Evolutionary conservation across 2,888 invertebrate genomes (phyloP), one percentile per base, ranked within the genome.

Genomic region (Arenicola marina): DNA sequence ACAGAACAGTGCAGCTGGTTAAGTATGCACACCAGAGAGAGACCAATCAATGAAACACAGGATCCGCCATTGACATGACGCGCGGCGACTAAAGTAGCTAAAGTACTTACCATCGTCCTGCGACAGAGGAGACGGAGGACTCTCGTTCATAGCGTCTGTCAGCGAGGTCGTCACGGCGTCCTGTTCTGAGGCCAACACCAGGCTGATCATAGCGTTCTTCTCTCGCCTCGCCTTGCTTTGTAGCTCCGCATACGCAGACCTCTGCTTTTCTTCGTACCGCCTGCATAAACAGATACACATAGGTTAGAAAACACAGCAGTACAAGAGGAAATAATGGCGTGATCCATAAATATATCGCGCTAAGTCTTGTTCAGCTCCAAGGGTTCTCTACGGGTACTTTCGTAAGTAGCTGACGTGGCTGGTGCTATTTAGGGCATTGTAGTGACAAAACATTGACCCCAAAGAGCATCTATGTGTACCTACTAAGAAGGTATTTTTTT

Each of bases 231-330:
- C 74, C 67, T 74, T 76, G 29, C 71, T 66, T 63, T 92, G 91
- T 73, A 92, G 87, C 71, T 89, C 86, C 65, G 89, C 88, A 86
- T 90, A 91, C 78, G 90, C 77, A 89, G 89, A 75, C 90, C 90
- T 68, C 89, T 88, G 83, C 33, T 73, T 66, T 46, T 78, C 77
- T 58, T 78, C 77, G 73, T 65, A 79, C 28, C 60, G 56, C 58
- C 79, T 79, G 70, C 1, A 66, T 66, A 24, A 34, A 15, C 1
- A 29, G 15, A 53, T 88, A 92, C 65, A 61, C 18, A 7, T n/a
- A 31, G 4, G 7, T n/a, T 31, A 7, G 4, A 55, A 15, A 56
- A 11, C 7, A 29, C 53, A 53, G 28, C 21, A 38, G 7, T 11
- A 53, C 28, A 28, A 7, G 18, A 26, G 53, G 7, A 53, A 26